phyloP scores from a whole-genome alignment of 2,888 invertebrate species.

The Bembecia ichneumoniformis region DNA sequence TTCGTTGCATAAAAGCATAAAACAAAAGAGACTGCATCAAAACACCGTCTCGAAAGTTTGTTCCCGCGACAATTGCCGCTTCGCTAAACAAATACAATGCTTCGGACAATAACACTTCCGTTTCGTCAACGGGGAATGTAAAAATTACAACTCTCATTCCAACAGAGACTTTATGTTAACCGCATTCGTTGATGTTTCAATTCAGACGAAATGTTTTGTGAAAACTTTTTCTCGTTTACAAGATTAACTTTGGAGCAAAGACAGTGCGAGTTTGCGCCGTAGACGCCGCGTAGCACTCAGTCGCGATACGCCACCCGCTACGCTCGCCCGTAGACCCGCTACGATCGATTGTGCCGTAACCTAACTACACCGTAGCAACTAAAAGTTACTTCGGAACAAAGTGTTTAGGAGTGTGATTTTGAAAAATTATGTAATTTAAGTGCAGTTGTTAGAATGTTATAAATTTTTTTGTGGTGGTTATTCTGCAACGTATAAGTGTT shows the following conservation, averaged over 20 bases:
- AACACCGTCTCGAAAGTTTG: not conserved
- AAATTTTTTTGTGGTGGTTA: slow-evolving; percentile 18
- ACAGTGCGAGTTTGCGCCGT: slow-evolving; percentile 41
- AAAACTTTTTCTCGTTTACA: slow-evolving; percentile 30
- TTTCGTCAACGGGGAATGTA: not conserved
- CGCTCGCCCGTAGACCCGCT: slow-evolving; percentile 25
- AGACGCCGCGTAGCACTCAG: slow-evolving; percentile 37
- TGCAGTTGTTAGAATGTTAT: not conserved
- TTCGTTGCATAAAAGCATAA: too few relatives aligned
- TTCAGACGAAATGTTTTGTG: slow-evolving; percentile 21
- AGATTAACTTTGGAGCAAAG: slow-evolving; percentile 27
- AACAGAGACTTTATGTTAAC: not conserved
- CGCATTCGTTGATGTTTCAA: slow-evolving; percentile 17
- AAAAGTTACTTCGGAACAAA: not conserved
- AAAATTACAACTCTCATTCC: not conserved
- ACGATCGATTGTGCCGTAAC: slow-evolving; percentile 12
- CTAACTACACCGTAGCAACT: slow-evolving; percentile 14
- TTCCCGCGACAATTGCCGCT: not conserved
- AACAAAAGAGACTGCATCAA: not conserved
- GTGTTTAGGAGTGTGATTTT: not conserved
- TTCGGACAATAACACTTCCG: not conserved
- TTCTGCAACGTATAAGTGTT: slow-evolving; percentile 28
- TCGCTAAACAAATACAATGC: not conserved
- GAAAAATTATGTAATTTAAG: not conserved
- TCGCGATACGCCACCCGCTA: slow-evolving; percentile 42